Evolutionary conservation across 1,140 invertebrate genomes (phyloP), one percentile per base, ranked within the genome.

Genomic region (Apis laboriosa): DNA sequence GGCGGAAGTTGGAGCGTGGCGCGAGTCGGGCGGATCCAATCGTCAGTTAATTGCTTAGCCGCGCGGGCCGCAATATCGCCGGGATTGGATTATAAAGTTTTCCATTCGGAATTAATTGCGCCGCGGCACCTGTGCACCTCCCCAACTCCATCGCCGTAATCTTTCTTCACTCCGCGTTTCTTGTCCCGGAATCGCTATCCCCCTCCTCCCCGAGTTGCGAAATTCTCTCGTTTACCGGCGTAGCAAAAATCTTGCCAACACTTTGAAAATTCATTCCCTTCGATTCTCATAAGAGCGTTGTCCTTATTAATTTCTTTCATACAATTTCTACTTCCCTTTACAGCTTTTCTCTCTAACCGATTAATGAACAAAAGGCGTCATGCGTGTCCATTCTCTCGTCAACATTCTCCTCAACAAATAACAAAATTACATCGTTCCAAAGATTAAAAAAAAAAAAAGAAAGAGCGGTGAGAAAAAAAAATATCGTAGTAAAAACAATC

Each of bases 11-110:
- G 19, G 55, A 49, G 55, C 58, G 84, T 70, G 53, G 79, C 76
- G 85, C 80, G 85, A 88, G 87, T 85, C 85, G 84, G 83, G 77
- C 76, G 74, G 86, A 81, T 90, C 87, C 88, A 91, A 90, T 91
- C 88, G 89, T 89, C 84, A 80, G 88, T 87, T 90, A 91, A 91
- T 91, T 91, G 87, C 86, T 90, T 86, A 87, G 81, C 85, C 88
- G 85, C 73, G 83, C 83, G 55, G 84, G 60, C 68, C 72, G 86
- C 80, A 91, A 90, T 90, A 91, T 90, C 79, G 84, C 72, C 83
- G 61, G 61, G 80, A 86, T 86, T 85, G 86, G 80, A 90, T 89
- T 89, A 88, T 87, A 84, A 89, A 89, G 79, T 88, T 89, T 89
- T 90, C 86, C 80, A 90, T 87, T 90, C 76, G 82, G 81, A 86